phyloP scores from a whole-genome alignment of 2,113 vertebrate species.

The Ariopsis seemanni region DNA sequence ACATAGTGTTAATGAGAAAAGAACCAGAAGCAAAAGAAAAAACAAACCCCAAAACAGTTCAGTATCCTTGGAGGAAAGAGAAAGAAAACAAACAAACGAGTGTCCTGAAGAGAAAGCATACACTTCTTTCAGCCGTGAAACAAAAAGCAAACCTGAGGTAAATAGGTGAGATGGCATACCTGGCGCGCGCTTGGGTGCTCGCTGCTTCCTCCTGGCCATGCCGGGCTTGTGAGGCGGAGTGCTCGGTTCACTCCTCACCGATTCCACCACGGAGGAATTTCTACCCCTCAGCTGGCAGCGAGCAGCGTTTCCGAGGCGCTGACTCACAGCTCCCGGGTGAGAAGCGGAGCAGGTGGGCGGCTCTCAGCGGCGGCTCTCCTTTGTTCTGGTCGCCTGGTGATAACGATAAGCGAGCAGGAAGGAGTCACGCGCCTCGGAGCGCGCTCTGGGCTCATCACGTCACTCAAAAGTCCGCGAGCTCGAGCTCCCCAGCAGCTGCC shows the following conservation, averaged over 20 bases:
- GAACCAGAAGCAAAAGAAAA: neutral
- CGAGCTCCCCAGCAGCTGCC: slow-evolving; percentile 10
- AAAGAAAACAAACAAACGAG: neutral
- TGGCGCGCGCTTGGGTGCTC: slow-evolving; percentile 94
- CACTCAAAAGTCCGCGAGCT: slow-evolving; percentile 54
- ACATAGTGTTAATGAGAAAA: neutral
- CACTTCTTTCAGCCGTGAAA: neutral
- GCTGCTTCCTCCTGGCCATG: slow-evolving; percentile 98
- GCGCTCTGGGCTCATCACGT: slow-evolving; percentile 48
- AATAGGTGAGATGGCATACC: slow-evolving; percentile 70
- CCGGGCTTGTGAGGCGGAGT: slow-evolving; percentile 41
- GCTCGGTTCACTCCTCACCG: slow-evolving; percentile 11
- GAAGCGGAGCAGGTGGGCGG: slow-evolving; percentile 16
- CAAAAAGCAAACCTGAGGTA: neutral
- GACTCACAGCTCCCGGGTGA: neutral
- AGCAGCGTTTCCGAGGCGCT: neutral
- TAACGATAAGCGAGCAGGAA: slow-evolving; percentile 30
- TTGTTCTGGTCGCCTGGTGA: slow-evolving; percentile 31
- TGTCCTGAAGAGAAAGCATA: no score
- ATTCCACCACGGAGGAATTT: neutral
- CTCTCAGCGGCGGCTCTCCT: slow-evolving; percentile 9
- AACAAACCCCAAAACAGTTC: neutral
- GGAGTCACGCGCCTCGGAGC: slow-evolving; percentile 35
- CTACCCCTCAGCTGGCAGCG: neutral
- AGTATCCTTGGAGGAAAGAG: neutral